Evolutionary conservation across 2,797 vertebrate species (phyloP).

Genomic region (Phataginus tricuspis): DNA sequence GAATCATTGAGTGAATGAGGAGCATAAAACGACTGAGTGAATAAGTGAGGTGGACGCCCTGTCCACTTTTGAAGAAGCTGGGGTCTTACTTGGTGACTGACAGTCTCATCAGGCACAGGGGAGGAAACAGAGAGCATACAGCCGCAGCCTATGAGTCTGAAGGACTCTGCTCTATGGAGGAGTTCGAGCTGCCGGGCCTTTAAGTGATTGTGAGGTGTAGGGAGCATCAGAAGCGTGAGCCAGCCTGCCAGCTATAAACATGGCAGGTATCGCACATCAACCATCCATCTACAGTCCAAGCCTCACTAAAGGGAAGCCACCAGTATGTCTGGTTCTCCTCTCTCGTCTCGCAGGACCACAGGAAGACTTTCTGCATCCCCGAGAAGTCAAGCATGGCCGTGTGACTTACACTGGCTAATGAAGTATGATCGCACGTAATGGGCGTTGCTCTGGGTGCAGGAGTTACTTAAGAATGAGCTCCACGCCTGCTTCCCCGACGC

Average conservation of each 20-base stretch:
- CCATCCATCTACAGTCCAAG: neutral
- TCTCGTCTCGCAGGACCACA: neutral
- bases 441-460: neutral
- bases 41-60: neutral
- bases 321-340: neutral
- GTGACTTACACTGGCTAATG: neutral
- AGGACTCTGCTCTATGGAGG: neutral
- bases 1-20: neutral
- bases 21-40: neutral
- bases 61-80: neutral
- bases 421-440: neutral
- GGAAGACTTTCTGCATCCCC: neutral
- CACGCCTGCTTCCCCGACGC: too few species aligned
- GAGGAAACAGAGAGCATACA: neutral
- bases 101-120: neutral
- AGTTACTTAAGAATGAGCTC: neutral
- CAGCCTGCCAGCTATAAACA: neutral
- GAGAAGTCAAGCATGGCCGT: neutral
- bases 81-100: neutral
- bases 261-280: accelerated
- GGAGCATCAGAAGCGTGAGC: neutral
- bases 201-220: neutral
- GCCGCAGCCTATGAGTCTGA: neutral
- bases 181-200: neutral
- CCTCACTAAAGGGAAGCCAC: neutral